phyloP scores from a whole-genome alignment of 2,888 invertebrate species.

The Villa cingulata region DNA sequence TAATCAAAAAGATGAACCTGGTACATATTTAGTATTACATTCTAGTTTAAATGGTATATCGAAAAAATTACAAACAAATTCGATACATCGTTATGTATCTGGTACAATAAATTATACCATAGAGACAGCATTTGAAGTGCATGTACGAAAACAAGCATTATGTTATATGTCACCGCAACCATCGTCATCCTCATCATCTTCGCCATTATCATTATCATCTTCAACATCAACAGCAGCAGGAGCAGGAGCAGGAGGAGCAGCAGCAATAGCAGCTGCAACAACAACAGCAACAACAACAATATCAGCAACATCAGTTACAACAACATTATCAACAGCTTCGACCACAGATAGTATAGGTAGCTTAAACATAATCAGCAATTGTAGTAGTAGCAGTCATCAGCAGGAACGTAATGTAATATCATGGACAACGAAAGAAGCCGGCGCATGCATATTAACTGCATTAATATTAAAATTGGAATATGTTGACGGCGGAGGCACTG shows the following conservation, averaged over 20 bases:
- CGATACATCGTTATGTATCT: conserved; percentile 27
- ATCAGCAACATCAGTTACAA: conserved; percentile 11
- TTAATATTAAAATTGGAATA: conserved; percentile 30
- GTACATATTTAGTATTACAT: conserved; percentile 30
- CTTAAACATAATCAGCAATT: too few relatives aligned
- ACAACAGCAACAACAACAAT: conserved; percentile 11
- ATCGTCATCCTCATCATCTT: not conserved
- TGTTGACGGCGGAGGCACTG: conserved; percentile 11
- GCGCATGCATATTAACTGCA: conserved; percentile 34
- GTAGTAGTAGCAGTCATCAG: too few relatives aligned
- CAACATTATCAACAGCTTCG: not conserved
- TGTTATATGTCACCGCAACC: not conserved
- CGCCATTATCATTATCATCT: not conserved
- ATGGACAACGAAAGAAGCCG: conserved; percentile 37
- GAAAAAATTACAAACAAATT: conserved; percentile 24
- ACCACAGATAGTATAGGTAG: too few relatives aligned
- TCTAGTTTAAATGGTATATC: conserved; percentile 30
- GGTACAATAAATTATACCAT: conserved; percentile 29
- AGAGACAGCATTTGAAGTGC: conserved; percentile 34
- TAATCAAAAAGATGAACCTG: conserved; percentile 33
- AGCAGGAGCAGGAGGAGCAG: not conserved
- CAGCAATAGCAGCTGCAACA: conserved; percentile 4
- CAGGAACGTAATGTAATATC: conserved; percentile 6
- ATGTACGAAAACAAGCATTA: conserved; percentile 29
- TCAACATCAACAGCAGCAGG: too few relatives aligned